Evolutionary conservation across 2,113 vertebrate species (phyloP).

Genomic region (Natator depressus): DNA sequence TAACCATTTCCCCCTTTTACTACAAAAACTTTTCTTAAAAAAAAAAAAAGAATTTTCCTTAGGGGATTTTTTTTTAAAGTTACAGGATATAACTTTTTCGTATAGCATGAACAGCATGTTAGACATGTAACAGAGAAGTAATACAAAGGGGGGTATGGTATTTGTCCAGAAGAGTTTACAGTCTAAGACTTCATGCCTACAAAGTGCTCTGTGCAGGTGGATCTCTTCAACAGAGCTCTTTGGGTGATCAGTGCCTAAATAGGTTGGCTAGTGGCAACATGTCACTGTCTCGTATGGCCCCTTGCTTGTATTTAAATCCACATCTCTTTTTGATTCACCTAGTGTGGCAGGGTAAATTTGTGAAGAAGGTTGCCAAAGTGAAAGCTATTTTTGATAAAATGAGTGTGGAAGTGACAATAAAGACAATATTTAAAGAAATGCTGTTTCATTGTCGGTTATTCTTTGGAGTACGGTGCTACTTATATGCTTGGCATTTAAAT

Average conservation of each 20-base stretch:
- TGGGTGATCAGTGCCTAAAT: neutral
- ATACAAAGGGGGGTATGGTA: neutral
- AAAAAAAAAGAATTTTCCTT: neutral
- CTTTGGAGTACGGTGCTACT: neutral
- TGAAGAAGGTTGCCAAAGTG: accelerated
- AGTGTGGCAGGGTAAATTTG: neutral
- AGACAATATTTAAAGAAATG: neutral
- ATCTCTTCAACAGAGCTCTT: neutral
- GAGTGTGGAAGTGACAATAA: neutral
- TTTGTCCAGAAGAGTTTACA: neutral
- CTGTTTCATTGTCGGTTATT: neutral
- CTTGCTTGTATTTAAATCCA: neutral
- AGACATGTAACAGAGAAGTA: neutral
- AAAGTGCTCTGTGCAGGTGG: neutral
- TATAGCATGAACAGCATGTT: neutral
- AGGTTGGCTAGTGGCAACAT: neutral
- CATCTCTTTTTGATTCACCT: neutral
- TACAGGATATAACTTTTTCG: neutral
- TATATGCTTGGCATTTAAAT: neutral
- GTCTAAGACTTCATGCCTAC: neutral
- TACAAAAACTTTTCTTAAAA: neutral
- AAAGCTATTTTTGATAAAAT: neutral
- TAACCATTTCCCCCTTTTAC: neutral
- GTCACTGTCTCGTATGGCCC: neutral
- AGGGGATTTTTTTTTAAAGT: neutral